Conservation (phyloP, 2,113 vertebrate genomes). For the Sminthopsis crassicaudata region DNA sequence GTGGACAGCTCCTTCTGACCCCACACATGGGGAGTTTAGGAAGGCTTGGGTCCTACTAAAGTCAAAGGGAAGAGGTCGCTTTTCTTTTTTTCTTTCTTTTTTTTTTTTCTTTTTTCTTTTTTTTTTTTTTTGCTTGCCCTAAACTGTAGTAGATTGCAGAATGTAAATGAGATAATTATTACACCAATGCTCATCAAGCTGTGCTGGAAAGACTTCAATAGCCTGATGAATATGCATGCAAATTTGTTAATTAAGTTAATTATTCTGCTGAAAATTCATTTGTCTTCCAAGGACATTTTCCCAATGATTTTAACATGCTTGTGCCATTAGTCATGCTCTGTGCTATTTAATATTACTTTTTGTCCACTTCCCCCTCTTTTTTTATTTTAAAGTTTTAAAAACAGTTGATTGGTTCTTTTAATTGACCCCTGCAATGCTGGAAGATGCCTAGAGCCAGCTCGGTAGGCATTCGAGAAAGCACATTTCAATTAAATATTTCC, state of each 20-base stretch:
- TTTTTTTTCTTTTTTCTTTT: constrained; percentile 77
- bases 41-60: constrained; percentile 82
- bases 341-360: constrained; percentile 96
- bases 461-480: constrained; percentile 77
- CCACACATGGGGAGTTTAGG: constrained; percentile 57
- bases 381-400: constrained; percentile 86
- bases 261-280: constrained; percentile 99
- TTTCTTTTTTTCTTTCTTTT: constrained; percentile 77
- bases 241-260: constrained; percentile 99
- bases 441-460: constrained; percentile 80
- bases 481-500: constrained; percentile 81
- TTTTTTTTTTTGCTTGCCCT: constrained; percentile 84
- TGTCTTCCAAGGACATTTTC: constrained; percentile 99
- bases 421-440: constrained; percentile 79
- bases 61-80: constrained; percentile 86
- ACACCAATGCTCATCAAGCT: constrained; percentile 99
- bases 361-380: constrained; percentile 91
- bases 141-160: constrained; percentile 99
- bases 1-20: constrained; percentile 42
- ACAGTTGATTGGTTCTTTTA: constrained; percentile 80
- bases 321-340: constrained; percentile 99
- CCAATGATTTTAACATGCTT: constrained; percentile 99
- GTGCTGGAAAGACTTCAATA: constrained; percentile 99
- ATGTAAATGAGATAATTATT: constrained; percentile 99
- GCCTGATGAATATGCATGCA: constrained; percentile 99